These are phyloP conservation scores for Gambusia affinis DNA, from an alignment of 2,113 vertebrate species.

Conservation along the genomic window DNA sequence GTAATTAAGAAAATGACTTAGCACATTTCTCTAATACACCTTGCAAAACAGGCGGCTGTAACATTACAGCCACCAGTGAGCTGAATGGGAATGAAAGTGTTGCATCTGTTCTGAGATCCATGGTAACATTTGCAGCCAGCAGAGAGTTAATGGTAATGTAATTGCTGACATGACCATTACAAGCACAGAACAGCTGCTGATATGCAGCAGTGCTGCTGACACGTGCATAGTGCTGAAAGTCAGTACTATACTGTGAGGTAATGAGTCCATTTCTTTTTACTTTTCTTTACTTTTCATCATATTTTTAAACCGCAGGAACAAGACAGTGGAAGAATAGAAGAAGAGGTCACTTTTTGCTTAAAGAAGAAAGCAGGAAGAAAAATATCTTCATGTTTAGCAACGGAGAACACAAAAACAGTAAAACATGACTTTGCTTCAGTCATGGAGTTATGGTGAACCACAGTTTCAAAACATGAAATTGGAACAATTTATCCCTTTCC, in stretches of 20 bases:
- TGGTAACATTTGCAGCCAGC: slow-evolving; percentile 43
- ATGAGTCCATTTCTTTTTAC: not conserved
- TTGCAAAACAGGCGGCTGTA: slow-evolving; percentile 12
- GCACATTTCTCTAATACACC: slow-evolving; percentile 40
- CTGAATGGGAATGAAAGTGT: slow-evolving; percentile 46
- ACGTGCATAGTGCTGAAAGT: slow-evolving; percentile 20
- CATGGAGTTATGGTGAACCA: no score
- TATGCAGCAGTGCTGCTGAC: slow-evolving; percentile 16
- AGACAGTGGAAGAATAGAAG: not conserved
- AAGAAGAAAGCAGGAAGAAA: not conserved
- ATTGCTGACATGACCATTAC: slow-evolving; percentile 58
- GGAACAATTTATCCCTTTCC: no score
- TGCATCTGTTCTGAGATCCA: slow-evolving; percentile 48
- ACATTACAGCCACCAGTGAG: slow-evolving; percentile 32
- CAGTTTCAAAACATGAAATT: no score
- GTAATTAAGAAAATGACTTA: slow-evolving; percentile 63
- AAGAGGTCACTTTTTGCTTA: not conserved
- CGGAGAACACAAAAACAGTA: not conserved
- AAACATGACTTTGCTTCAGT: no score
- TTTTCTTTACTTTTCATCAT: not conserved
- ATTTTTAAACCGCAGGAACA: not conserved
- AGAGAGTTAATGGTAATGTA: slow-evolving; percentile 46
- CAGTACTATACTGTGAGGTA: slow-evolving; percentile 12
- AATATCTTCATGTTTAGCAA: not conserved
- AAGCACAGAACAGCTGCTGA: slow-evolving; percentile 48